Conservation (phyloP, 2,888 invertebrate species). For the Tinea pellionella region DNA sequence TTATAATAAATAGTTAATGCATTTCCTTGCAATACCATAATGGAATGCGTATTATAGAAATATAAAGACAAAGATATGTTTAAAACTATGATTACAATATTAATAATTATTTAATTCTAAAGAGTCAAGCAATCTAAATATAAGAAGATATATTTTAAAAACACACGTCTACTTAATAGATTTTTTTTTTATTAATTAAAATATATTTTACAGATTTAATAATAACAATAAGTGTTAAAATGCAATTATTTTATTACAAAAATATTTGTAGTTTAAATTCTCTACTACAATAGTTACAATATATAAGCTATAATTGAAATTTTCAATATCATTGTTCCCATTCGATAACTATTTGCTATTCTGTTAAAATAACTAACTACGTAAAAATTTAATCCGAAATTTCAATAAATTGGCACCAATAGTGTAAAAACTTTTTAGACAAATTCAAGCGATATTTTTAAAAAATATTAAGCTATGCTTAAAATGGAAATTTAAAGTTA, state of each 20-base stretch:
- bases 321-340: conserved; percentile 34
- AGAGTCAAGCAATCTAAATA: background rate
- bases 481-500: conserved; percentile 12
- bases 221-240: background rate
- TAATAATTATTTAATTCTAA: background rate
- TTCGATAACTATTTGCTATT: conserved; percentile 20
- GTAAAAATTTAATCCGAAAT: background rate
- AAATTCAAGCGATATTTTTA: background rate
- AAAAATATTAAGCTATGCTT: conserved; percentile 14
- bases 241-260: background rate
- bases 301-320: background rate
- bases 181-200: background rate
- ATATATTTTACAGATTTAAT: background rate
- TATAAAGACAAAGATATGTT: background rate
- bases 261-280: background rate
- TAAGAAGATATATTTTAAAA: background rate
- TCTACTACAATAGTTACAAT: background rate
- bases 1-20: background rate
- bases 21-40: background rate
- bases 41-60: background rate
- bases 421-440: background rate
- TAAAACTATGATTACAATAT: background rate
- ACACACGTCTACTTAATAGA: background rate
- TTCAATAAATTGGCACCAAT: conserved; percentile 43
- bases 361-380: background rate